Evolutionary conservation across 2,113 vertebrate genomes (phyloP).

Genomic region (Cryptomyrus ogoouensis): DNA sequence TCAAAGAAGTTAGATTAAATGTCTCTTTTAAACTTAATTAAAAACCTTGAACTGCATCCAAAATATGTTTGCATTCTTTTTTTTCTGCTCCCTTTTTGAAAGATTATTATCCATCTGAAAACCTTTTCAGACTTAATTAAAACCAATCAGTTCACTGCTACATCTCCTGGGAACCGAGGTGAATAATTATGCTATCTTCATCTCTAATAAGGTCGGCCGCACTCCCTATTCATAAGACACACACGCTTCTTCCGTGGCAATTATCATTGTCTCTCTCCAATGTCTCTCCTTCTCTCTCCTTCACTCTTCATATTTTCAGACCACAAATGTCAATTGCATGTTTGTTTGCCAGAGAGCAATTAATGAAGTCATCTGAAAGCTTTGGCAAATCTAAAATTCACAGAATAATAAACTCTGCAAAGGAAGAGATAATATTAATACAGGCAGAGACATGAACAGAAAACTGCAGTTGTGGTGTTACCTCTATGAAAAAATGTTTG

Average conservation of each 20-base stretch:
- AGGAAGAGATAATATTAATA: background rate
- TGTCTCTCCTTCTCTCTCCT: slow-evolving; percentile 29
- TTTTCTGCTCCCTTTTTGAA: slow-evolving; percentile 48
- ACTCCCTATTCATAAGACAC: slow-evolving; percentile 44
- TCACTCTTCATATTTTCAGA: slow-evolving; percentile 32
- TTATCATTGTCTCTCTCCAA: slow-evolving; percentile 37
- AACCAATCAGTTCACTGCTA: slow-evolving; percentile 61
- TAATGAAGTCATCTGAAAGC: background rate
- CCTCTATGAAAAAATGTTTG: background rate
- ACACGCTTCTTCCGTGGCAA: slow-evolving; percentile 55
- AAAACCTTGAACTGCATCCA: slow-evolving; percentile 57
- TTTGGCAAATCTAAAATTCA: background rate
- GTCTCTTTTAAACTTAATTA: slow-evolving; percentile 56
- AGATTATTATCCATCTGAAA: slow-evolving; percentile 68
- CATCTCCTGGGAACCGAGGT: slow-evolving; percentile 59
- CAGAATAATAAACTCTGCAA: background rate
- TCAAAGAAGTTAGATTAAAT: slow-evolving; percentile 37
- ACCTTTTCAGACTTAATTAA: slow-evolving; percentile 66
- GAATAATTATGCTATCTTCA: slow-evolving; percentile 67
- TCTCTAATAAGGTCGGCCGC: slow-evolving; percentile 63
- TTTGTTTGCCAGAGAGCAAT: background rate
- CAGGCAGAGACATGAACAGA: background rate
- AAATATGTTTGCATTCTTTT: slow-evolving; percentile 50
- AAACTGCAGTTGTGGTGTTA: background rate
- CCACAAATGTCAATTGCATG: background rate